Percentiles rank a stretch among this genome's conserved stretches.
Evolutionary conservation across 2,888 invertebrate genomes (phyloP).

Genomic region (Amphipoea lucens): DNA sequence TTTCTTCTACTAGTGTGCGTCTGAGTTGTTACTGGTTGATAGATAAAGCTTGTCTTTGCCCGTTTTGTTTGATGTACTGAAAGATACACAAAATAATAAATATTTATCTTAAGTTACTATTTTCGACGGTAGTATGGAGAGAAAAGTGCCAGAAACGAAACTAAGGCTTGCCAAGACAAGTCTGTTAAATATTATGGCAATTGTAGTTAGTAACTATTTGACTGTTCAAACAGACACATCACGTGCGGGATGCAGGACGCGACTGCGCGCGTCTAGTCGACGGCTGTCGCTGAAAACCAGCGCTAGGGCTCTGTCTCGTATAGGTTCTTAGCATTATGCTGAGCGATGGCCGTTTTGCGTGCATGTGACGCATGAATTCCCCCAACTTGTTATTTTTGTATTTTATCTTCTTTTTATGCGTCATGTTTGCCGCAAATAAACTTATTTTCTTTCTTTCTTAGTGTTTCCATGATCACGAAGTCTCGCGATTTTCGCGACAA

Average conservation of each 20-base stretch:
- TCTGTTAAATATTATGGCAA: background rate
- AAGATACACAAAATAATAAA: slow-evolving; percentile 45
- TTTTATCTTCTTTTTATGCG: too few species aligned
- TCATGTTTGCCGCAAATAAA: too few species aligned
- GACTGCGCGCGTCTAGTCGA: background rate
- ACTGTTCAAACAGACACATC: background rate
- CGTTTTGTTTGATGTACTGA: slow-evolving; percentile 88
- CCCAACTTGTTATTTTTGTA: too few species aligned
- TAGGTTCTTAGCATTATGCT: too few species aligned
- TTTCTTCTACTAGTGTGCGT: slow-evolving; percentile 91
- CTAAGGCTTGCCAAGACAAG: background rate
- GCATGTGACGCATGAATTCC: too few species aligned
- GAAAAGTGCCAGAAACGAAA: background rate
- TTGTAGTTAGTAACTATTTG: background rate
- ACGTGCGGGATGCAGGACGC: background rate
- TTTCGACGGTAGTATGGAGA: background rate
- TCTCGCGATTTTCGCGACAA: background rate
- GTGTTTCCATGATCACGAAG: background rate
- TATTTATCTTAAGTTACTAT: background rate
- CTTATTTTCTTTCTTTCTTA: too few species aligned
- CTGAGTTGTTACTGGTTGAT: slow-evolving; percentile 84
- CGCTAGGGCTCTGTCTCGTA: too few species aligned
- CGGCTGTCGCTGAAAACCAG: too few species aligned
- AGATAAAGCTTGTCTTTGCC: slow-evolving; percentile 86
- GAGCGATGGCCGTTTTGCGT: too few species aligned